Evolutionary conservation across 2,113 vertebrate genomes (phyloP).

Genomic region (Rhadina sibilatrix): DNA sequence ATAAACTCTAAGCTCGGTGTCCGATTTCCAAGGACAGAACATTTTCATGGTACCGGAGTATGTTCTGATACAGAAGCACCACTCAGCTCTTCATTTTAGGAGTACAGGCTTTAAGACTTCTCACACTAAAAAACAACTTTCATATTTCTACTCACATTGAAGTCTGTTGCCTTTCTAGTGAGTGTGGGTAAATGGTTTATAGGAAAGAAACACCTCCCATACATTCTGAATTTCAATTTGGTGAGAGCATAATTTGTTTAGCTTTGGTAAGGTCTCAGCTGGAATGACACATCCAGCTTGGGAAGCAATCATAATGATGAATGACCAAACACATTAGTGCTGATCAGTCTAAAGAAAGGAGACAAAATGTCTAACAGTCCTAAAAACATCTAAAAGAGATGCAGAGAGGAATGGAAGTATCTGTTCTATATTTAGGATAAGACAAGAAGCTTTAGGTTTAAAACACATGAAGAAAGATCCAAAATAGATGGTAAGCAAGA

Average conservation of each 20-base stretch:
- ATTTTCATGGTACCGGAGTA: background rate
- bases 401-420: background rate
- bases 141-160: background rate
- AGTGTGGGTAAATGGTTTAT: background rate
- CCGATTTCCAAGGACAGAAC: background rate
- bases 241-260: background rate
- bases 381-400: background rate
- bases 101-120: background rate
- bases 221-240: background rate
- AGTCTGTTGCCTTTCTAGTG: background rate
- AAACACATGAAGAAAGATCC: background rate
- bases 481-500: background rate
- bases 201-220: conserved; percentile 5
- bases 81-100: background rate
- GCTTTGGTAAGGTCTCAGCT: background rate
- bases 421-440: background rate
- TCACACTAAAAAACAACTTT: background rate
- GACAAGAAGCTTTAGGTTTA: background rate
- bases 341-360: background rate
- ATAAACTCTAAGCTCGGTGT: background rate
- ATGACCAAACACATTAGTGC: background rate
- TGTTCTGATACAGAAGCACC: background rate
- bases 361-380: rapidly evolving
- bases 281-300: background rate
- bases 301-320: background rate